These are phyloP conservation scores for Autographa gamma DNA, from an alignment of 2,888 invertebrate genomes.

Conservation along the genomic window DNA sequence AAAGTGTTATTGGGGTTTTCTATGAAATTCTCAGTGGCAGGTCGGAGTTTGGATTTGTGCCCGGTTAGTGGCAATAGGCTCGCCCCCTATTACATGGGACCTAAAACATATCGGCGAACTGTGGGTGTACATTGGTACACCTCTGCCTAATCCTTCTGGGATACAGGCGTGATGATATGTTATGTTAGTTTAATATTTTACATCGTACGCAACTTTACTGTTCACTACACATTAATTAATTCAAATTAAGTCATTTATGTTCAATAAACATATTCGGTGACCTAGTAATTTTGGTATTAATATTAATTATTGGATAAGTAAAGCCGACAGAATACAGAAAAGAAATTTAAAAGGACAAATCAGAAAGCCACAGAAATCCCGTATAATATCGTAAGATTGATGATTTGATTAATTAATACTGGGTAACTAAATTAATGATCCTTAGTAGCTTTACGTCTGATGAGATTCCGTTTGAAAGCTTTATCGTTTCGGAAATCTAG, in stretches of 20 bases:
- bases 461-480: slow-evolving; percentile 25
- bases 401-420: slow-evolving; percentile 42
- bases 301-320: neutral
- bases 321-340: neutral
- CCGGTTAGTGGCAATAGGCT: no score
- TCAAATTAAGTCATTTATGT: neutral
- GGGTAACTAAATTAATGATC: slow-evolving; percentile 46
- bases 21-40: no score
- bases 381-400: slow-evolving; percentile 36
- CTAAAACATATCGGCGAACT: no score
- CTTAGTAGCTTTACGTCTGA: slow-evolving; percentile 17
- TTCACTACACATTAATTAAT: neutral
- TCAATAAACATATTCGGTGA: slow-evolving; percentile 2
- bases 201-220: neutral
- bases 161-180: no score
- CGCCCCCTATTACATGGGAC: no score
- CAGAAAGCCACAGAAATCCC: slow-evolving; percentile 7
- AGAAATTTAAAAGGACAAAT: neutral
- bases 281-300: neutral
- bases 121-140: no score
- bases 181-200: neutral
- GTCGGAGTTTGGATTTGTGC: no score
- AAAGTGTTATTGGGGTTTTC: no score
- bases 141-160: no score
- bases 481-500: slow-evolving; percentile 17